These are phyloP conservation scores for Hermaeophaga mercurialis DNA, from an alignment of 2,888 invertebrate genomes.

Conservation along the genomic window DNA sequence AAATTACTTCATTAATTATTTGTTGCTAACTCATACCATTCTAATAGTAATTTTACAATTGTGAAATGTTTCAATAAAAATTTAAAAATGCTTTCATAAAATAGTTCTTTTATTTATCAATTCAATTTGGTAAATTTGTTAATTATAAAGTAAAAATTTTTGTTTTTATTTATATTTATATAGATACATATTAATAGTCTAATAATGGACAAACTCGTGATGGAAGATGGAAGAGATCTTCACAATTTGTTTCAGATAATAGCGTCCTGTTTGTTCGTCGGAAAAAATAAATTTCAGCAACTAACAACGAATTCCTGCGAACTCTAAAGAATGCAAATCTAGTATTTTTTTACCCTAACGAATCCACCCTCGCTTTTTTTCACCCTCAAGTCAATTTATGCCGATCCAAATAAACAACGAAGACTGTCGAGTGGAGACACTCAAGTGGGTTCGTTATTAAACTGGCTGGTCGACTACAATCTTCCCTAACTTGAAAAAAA, in stretches of 20 bases:
- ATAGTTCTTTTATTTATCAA: no score
- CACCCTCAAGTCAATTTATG: constrained; percentile 57
- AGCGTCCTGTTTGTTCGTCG: not conserved
- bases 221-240: no score
- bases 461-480: constrained; percentile 49
- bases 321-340: constrained; percentile 58
- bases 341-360: constrained; percentile 59
- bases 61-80: no score
- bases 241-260: constrained; percentile 9
- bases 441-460: constrained; percentile 26
- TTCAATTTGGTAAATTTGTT: no score
- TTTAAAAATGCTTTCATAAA: no score
- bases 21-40: no score
- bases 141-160: no score
- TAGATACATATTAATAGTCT: no score
- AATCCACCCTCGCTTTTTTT: constrained; percentile 59
- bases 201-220: no score
- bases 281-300: constrained; percentile 40
- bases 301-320: constrained; percentile 49
- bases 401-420: constrained; percentile 46
- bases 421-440: constrained; percentile 38
- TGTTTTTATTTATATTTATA: no score
- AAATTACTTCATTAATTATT: no score
- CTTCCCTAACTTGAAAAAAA: constrained; percentile 58
- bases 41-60: no score